Evolutionary conservation across 2,888 invertebrate genomes (phyloP), one percentile per base, ranked within the genome.

Genomic region (Diarsia mendica): DNA sequence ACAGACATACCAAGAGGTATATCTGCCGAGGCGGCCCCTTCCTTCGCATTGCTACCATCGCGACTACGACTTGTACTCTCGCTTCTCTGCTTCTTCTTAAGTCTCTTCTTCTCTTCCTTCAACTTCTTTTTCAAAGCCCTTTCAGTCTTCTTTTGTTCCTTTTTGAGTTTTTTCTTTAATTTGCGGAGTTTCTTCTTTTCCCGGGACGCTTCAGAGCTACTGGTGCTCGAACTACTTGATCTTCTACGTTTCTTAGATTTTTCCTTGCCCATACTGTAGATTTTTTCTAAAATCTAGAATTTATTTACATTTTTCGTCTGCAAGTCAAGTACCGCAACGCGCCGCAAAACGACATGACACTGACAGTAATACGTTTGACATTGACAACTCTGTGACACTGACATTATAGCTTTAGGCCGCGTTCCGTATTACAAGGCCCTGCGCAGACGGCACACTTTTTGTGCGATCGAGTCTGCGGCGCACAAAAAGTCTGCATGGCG

Each of bases 111-210:
- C 75, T 96, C 94, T 67, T 96, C 96, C 90, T 96, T 96, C 51
- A 96, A 89, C 86, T 97, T 97, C 89, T 95, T 97, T 87, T 96
- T 97, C 67, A 97, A 92, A 67, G 96, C 94, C 85, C 93, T 97
- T 77, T 96, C 96, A 60, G 95, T 96, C 88, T 96, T 97, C 84
- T 95, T 96, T 85, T 96, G 96, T 87, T 97, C 97, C 88, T 95
- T 97, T 81, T 94, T 97, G 13, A 97, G 89, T 89, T 97, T 97
- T 88, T 97, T 97, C 88, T 97, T 97, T 61, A 97, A 92, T 89
- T 97, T 97, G 49, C 96, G 97, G 23, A 96, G 94, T 90, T 96
- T 96, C 83, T 93, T 95, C 85, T 96, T 96, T 85, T 97, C 96
- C 72, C 93, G 95, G 0, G 96, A 95, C 18, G 94, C 93, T 83